phyloP scores from a whole-genome alignment of 2,888 invertebrate genomes.

The Villa cingulata region DNA sequence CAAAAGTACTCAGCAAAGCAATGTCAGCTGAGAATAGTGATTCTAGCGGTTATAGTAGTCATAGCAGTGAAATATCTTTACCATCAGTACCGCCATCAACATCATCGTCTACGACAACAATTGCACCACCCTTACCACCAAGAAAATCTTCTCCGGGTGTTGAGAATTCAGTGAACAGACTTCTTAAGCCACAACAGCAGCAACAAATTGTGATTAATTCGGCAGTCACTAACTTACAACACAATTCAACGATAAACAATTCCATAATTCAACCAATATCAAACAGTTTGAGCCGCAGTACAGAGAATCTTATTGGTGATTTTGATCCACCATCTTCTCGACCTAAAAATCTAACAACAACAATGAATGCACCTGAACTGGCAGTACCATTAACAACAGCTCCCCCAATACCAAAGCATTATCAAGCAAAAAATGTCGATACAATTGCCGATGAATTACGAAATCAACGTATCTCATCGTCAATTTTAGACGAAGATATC shows the following conservation, averaged over 20 bases:
- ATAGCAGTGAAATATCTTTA: background rate
- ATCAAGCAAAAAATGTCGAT: constrained; percentile 22
- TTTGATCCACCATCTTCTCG: constrained; percentile 5
- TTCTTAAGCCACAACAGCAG: constrained; percentile 12
- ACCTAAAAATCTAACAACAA: constrained; percentile 10
- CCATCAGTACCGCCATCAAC: background rate
- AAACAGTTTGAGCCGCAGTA: constrained; percentile 21
- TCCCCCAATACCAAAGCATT: constrained; percentile 35
- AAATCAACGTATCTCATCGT: constrained; percentile 23
- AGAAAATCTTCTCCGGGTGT: constrained; percentile 40
- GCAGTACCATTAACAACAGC: constrained; percentile 31
- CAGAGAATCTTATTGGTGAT: constrained; percentile 24
- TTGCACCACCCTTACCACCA: constrained; percentile 43
- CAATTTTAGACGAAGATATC: constrained; percentile 15
- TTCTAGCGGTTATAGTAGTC: background rate
- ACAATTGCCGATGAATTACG: constrained; percentile 29
- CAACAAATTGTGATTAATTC: background rate
- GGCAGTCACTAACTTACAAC: too few relatives aligned
- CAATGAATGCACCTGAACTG: constrained; percentile 10
- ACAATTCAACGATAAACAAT: too few relatives aligned
- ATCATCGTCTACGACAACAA: constrained; percentile 14
- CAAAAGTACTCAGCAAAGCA: constrained; percentile 17
- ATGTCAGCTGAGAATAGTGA: constrained; percentile 23
- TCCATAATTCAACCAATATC: constrained; percentile 11
- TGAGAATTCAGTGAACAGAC: constrained; percentile 24